These are phyloP conservation scores for Calameuta filiformis DNA, from an alignment of 2,888 invertebrate genomes.

Conservation along the genomic window DNA sequence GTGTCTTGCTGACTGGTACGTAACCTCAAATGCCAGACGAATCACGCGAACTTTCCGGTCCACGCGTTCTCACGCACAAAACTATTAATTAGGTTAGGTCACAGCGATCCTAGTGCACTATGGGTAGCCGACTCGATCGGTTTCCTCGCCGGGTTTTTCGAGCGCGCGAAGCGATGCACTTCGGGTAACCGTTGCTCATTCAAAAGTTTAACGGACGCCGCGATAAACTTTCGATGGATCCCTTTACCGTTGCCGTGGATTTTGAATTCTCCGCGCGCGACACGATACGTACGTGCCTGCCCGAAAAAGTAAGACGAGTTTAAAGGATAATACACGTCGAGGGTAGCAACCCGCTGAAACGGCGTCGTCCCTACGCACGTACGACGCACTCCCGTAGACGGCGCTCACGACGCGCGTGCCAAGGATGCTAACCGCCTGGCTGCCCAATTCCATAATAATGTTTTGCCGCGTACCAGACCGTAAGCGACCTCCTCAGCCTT, in stretches of 20 bases:
- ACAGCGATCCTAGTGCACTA: background rate
- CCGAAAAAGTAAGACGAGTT: background rate
- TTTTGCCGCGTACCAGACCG: background rate
- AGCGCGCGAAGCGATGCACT: background rate
- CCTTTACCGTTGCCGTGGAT: background rate
- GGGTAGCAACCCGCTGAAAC: background rate
- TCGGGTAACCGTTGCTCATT: background rate
- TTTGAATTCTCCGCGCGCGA: background rate
- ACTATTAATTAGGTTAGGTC: background rate
- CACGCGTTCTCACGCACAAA: background rate
- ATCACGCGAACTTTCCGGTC: background rate
- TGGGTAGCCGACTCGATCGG: background rate
- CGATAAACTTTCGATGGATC: background rate
- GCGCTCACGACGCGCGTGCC: background rate
- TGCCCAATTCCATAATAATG: background rate
- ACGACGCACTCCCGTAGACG: background rate
- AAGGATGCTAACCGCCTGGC: background rate
- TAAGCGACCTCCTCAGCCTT: background rate
- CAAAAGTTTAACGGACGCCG: background rate
- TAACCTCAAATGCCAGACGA: background rate
- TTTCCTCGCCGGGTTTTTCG: background rate
- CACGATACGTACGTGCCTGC: background rate
- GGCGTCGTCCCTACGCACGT: background rate
- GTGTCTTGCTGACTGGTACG: background rate
- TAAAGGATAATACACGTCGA: background rate